Base-by-base conservation (phyloP, 1,140 invertebrate species). In the Hyles euphorbiae region DNA sequence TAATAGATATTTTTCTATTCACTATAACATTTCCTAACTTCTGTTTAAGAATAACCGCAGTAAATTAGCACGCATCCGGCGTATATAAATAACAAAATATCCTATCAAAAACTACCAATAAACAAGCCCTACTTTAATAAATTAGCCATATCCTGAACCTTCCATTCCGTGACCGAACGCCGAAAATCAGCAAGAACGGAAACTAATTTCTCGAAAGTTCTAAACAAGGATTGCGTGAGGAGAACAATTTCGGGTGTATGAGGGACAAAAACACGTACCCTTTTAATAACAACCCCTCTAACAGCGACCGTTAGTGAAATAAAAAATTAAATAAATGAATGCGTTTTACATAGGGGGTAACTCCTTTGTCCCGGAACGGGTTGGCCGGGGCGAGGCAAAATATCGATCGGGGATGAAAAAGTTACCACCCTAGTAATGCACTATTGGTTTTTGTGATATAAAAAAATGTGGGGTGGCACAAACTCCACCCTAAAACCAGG, bases 251-350 rank as follows among this genome's bases (percentile, higher is more conserved):
- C 65, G 53, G 55, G 56, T 12, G 34, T 11, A 74, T 72, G 81
- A 70, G 58, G 58, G 63, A 73, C 70, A 87, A 87, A 84, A 85
- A 53, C 52, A 11, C 36, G 34, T 6, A n/a, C 52, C 52, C 53
- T 40, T 47, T 55, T 12, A 22, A 22, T 45, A 84, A 78, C 76
- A 75, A 77, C 78, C 83, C 81, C 65, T 70, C 76, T 74, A 78
- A 72, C 70, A 74, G 61, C 73, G 72, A 82, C 80, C 82, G 82
- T 84, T 84, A 78, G 49, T 65, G 61, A 72, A 64, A 64, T 40
- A 81, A 81, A 84, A 83, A 85, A 81, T 80, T 83, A 83, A 85
- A 81, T 80, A 68, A 66, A 82, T 83, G 80, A 83, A 83, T 81
- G 78, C 76, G 58, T 68, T 78, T 74, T 85, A 85, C 64, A 83